These are phyloP conservation scores for Drepanosiphum platanoidis DNA, from an alignment of 2,888 invertebrate genomes.

Conservation along the genomic window DNA sequence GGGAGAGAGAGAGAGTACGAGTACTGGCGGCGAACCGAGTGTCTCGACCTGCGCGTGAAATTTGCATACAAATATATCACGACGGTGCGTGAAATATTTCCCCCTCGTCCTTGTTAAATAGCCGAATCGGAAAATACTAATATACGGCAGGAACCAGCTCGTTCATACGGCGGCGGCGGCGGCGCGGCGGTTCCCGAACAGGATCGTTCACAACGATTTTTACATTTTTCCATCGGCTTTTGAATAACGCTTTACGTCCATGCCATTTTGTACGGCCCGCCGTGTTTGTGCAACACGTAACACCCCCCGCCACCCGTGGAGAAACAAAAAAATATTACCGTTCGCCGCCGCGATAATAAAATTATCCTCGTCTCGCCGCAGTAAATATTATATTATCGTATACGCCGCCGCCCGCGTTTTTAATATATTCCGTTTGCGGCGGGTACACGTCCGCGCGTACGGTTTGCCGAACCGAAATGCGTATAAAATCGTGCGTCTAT, in stretches of 20 bases:
- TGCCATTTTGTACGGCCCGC: no score
- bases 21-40: background rate
- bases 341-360: no score
- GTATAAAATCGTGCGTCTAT: background rate
- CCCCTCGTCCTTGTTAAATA: background rate
- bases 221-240: background rate
- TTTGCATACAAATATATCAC: background rate
- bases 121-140: conserved; percentile 6
- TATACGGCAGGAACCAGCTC: background rate
- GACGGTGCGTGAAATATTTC: background rate
- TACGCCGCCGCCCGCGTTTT: no score
- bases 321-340: no score
- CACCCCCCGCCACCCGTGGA: no score
- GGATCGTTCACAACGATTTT: background rate
- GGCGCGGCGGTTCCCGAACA: background rate
- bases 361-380: no score
- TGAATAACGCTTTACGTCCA: conserved; percentile 1
- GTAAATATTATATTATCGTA: background rate
- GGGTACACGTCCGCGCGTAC: background rate
- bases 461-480: background rate
- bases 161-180: no score
- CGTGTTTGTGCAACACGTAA: no score
- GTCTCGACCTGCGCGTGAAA: background rate
- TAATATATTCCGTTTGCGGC: no score
- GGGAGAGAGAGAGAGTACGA: background rate